phyloP scores from a whole-genome alignment of 2,888 invertebrate genomes.

The Acleris cristana region DNA sequence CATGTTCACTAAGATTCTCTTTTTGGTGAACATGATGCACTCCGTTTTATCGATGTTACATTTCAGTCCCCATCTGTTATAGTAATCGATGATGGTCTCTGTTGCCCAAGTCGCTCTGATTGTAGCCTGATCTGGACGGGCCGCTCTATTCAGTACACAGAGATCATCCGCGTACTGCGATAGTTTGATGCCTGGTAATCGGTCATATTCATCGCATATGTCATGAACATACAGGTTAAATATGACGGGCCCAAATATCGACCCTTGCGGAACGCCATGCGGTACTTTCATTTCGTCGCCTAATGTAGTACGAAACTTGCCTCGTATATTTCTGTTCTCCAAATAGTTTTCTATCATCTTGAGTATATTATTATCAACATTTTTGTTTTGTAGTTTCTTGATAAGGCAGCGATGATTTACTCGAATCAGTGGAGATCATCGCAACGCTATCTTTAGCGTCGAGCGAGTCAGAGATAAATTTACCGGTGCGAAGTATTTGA shows the following conservation, averaged over 20 bases:
- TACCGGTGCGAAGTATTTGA: slow-evolving; percentile 14
- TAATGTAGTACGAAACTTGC: neutral
- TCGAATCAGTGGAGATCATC: slow-evolving; percentile 9
- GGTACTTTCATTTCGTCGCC: slow-evolving; percentile 2
- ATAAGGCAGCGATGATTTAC: slow-evolving; percentile 12
- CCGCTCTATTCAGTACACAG: slow-evolving; percentile 4
- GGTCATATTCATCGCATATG: neutral
- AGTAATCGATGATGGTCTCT: slow-evolving; percentile 4
- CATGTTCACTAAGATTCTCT: no score
- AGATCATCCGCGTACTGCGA: slow-evolving; percentile 6
- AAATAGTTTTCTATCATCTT: slow-evolving; percentile 8
- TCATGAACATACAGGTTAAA: slow-evolving; percentile 5
- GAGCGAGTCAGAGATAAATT: slow-evolving; percentile 9
- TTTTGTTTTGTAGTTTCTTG: slow-evolving; percentile 14
- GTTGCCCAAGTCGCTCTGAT: slow-evolving; percentile 1
- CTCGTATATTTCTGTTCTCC: neutral
- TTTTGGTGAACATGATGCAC: no score
- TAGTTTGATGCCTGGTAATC: neutral
- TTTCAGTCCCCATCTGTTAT: slow-evolving; percentile 6
- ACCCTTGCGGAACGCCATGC: neutral
- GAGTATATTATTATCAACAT: slow-evolving; percentile 13
- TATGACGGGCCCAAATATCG: neutral
- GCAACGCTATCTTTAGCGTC: slow-evolving; percentile 14
- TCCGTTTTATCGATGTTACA: no score
- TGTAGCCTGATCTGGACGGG: neutral